Base-by-base conservation (phyloP, 2,113 vertebrate species). In the Oryzias javanicus region DNA sequence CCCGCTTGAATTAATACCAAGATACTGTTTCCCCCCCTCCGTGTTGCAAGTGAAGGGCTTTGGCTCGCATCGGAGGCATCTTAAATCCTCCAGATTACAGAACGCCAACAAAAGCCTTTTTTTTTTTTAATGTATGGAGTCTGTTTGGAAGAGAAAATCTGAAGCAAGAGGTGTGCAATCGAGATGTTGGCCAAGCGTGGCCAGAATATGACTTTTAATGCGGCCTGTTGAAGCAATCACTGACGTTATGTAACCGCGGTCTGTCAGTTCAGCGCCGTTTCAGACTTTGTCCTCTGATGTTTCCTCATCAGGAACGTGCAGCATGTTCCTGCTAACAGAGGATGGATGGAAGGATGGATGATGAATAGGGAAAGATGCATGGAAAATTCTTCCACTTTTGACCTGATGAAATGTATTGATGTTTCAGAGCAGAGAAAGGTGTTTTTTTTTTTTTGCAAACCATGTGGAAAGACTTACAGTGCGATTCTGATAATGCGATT, bases 391-490 rank as follows among this genome's bases (percentile, higher is more conserved):
- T 35, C 29, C 29, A 35, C 29, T 35, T 35, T 35, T 35, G 35
- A 35, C 35, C 35, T 12, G 35, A 35, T 35, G 35, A 35, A 35
- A 35, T 35, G 8, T 35, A 35, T 35, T 1, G 35, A 35, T 35
- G 35, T 35, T 35, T 35, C 1, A 8, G 1, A 35, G 35, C 35
- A 35, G 35, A 35, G 8, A 12, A 35, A 35, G 35, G 8, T 35
- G 35, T 35, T 10, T 35, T 13, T 75, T 85, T 81, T 79, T 75
- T 85, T 81, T 79, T 57, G 79, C 65, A 83, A 60, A 56, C 67
- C 84, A 90, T 82, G 76, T 84, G 84, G 81, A 84, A 78, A 76
- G 74, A 67, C 78, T 86, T 81, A 70, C 42, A 51, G 54, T 13
- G 19, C 59, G 64, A 83, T 74, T 69, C 62, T 79, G 74, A 86